These are phyloP conservation scores for Mus minutoides DNA, from an alignment of 2,797 vertebrate species.

Conservation along the genomic window DNA sequence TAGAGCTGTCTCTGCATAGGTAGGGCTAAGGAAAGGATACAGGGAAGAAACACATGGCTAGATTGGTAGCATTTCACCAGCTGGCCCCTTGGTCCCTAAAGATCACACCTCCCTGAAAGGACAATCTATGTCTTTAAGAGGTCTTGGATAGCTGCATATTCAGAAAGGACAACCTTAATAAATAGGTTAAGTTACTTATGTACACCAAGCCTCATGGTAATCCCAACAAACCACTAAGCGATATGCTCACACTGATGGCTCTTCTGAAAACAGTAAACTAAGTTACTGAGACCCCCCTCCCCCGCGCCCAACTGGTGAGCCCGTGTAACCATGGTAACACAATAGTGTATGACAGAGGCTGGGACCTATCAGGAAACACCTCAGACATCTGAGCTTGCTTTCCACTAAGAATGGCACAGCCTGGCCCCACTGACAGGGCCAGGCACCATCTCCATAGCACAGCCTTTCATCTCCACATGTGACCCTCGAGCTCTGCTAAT, in stretches of 20 bases:
- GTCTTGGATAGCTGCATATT: background rate
- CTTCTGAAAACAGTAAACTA: background rate
- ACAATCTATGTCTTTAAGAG: background rate
- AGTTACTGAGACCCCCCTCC: background rate
- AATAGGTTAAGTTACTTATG: background rate
- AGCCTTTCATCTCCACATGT: background rate
- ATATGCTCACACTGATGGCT: background rate
- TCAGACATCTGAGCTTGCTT: background rate
- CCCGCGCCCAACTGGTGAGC: background rate
- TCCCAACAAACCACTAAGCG: background rate
- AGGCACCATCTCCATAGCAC: rapidly evolving
- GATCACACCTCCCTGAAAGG: background rate
- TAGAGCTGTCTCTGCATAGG: background rate
- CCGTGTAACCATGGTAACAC: background rate
- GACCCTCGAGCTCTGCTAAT: rapidly evolving
- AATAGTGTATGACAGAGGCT: rapidly evolving
- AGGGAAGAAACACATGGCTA: background rate
- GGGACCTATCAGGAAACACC: background rate
- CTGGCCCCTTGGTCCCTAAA: background rate
- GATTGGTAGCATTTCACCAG: background rate
- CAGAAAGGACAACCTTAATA: background rate
- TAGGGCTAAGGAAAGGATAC: background rate
- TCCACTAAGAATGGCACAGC: background rate
- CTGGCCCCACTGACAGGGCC: background rate
- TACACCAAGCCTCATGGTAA: background rate